These are phyloP conservation scores for Hucho hucho DNA, from an alignment of 2,113 vertebrate genomes.

Conservation along the genomic window DNA sequence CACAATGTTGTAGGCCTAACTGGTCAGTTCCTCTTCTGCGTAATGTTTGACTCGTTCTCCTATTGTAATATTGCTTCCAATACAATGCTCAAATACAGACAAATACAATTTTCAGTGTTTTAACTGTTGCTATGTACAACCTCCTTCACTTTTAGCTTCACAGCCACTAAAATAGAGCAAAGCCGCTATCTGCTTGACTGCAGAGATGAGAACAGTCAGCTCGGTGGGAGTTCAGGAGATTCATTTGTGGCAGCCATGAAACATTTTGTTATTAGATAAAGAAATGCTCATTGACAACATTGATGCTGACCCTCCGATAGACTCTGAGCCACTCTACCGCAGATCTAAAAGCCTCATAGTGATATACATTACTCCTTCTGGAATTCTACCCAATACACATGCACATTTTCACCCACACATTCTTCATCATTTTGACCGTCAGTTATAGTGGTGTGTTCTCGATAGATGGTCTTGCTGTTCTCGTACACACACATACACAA, in stretches of 20 bases:
- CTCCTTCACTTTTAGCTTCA: background rate
- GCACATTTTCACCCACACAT: conserved; percentile 10
- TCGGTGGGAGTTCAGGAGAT: too few species aligned
- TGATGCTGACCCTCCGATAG: background rate
- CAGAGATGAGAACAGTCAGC: background rate
- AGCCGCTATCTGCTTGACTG: background rate
- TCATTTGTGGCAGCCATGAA: too few species aligned
- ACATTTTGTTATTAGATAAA: too few species aligned
- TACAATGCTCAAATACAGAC: background rate
- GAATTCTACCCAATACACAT: background rate
- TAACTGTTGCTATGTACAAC: conserved; percentile 32
- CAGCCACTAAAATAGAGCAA: background rate
- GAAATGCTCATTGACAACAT: too few species aligned
- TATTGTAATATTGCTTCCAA: conserved; percentile 23
- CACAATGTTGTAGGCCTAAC: too few species aligned
- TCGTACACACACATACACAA: conserved; percentile 47
- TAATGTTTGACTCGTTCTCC: background rate
- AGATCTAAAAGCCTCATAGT: background rate
- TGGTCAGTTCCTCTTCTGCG: background rate
- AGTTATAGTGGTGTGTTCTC: conserved; percentile 37
- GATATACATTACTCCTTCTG: background rate
- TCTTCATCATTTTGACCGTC: conserved; percentile 9
- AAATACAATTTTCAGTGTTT: conserved; percentile 16
- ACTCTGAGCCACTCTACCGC: background rate
- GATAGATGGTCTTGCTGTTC: conserved; percentile 22